Evolutionary conservation across 1,140 invertebrate genomes (phyloP).

Genomic region (Meteorus sp.): DNA sequence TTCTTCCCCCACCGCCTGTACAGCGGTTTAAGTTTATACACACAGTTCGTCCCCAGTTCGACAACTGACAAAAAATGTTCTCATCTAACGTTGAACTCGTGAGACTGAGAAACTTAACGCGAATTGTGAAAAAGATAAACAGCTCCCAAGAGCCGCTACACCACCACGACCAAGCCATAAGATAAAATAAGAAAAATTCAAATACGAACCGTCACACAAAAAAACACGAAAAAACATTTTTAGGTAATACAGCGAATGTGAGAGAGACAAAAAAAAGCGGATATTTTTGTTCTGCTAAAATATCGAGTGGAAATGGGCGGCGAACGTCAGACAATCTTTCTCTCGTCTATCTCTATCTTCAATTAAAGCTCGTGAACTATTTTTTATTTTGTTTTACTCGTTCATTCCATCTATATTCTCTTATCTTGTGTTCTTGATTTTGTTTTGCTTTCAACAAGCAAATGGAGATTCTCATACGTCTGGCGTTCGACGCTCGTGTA

Average conservation of each 20-base stretch:
- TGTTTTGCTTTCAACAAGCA: background rate
- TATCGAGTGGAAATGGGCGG: background rate
- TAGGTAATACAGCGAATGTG: background rate
- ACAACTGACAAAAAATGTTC: conserved; percentile 7
- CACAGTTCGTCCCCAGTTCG: background rate
- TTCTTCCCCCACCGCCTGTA: conserved; percentile 13
- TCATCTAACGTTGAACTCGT: background rate
- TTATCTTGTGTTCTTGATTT: background rate
- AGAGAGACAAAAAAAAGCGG: no score
- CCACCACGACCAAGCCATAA: conserved; percentile 48
- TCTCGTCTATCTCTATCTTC: background rate
- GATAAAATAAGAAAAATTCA: conserved; percentile 23
- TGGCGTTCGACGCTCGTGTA: conserved; percentile 23
- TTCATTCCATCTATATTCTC: background rate
- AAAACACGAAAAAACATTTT: background rate
- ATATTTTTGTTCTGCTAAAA: background rate
- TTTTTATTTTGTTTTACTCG: no score
- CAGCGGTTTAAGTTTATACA: background rate
- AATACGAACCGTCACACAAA: conserved; percentile 9
- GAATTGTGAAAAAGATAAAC: conserved; percentile 18
- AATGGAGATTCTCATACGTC: background rate
- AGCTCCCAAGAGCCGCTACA: conserved; percentile 40
- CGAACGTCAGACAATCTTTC: background rate
- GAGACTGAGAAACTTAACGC: conserved; percentile 12
- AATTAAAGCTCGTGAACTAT: background rate